Base-by-base conservation (phyloP, 1,140 invertebrate species). In the Brachionus asplanchnoidis region DNA sequence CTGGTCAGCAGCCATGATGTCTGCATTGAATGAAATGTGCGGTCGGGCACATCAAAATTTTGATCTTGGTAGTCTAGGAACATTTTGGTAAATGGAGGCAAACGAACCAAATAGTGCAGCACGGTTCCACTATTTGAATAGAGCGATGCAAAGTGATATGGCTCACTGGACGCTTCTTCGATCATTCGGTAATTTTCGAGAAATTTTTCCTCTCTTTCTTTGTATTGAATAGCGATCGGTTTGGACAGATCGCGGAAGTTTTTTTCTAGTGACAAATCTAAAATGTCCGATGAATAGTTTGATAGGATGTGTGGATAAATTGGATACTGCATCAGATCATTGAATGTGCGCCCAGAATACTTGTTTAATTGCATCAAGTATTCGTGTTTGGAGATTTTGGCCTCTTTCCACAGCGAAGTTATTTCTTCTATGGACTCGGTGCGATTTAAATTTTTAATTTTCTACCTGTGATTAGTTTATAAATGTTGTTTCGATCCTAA, bases 61-160 rank as follows among this genome's bases (percentile, higher is more conserved):
- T 95, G 92, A 94, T 94, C 94, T 92, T 97, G 96, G 89, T 96
- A 97, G 86, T 92, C 92, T 9, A 97, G 92, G 88, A 97, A 97
- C 89, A 96, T 94, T 87, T 94, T 93, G 0, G 96, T 97, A 88
- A 95, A 98, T 0, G 96, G 96, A 36, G 95, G 95, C 11, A 98
- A 88, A 23, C 96, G 91, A 32, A 98, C 95, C 4, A 98, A 91
- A 89, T 95, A 98, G 89, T 98, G 95, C 7, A 97, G 92, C 46
- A 98, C 95, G 14, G 94, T 95, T 36, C 95, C 96, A 23, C 95
- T 96, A 89, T 97, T 97, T 70, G 95, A 97, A 89, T 98, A 98
- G 89, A 96, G 95, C 23, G 95, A 96, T n/a, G 95, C 94, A 89
- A 96, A 97, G 91, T 97, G 95, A 89, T 95, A 97, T 1, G 88